These are phyloP conservation scores for Lathamus discolor DNA, from an alignment of 2,113 vertebrate species.

Conservation along the genomic window DNA sequence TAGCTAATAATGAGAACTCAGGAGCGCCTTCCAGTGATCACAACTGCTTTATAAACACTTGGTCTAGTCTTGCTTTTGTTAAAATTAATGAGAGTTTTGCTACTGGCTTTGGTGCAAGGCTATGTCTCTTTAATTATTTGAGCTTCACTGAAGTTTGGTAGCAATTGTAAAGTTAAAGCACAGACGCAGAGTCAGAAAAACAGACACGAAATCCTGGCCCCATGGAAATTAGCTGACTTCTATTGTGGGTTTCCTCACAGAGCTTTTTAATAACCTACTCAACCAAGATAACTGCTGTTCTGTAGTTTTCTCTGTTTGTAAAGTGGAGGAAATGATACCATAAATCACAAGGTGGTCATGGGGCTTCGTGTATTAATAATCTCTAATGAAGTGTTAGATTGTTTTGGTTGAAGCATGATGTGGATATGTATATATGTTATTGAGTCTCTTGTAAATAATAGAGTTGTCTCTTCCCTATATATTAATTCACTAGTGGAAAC, in stretches of 20 bases:
- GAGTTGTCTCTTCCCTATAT: background rate
- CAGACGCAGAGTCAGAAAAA: background rate
- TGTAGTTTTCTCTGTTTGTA: background rate
- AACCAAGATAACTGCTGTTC: background rate
- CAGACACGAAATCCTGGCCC: background rate
- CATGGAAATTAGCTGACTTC: background rate
- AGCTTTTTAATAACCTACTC: conserved; percentile 4
- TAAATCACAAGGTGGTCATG: background rate
- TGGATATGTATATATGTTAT: background rate
- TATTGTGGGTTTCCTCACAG: background rate
- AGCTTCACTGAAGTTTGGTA: conserved; percentile 2
- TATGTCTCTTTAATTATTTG: conserved; percentile 16
- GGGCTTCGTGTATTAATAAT: background rate
- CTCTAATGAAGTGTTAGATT: background rate
- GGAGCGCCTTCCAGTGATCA: background rate
- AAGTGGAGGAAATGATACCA: background rate
- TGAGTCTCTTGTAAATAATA: background rate
- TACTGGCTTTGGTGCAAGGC: background rate
- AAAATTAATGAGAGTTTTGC: conserved; percentile 45
- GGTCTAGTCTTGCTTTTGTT: background rate
- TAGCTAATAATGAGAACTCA: background rate
- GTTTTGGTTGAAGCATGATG: background rate
- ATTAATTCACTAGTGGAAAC: background rate
- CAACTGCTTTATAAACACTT: background rate
- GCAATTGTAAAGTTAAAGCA: conserved; percentile 19